phyloP scores from a whole-genome alignment of 1,140 invertebrate species.

The Drosophila funebris region DNA sequence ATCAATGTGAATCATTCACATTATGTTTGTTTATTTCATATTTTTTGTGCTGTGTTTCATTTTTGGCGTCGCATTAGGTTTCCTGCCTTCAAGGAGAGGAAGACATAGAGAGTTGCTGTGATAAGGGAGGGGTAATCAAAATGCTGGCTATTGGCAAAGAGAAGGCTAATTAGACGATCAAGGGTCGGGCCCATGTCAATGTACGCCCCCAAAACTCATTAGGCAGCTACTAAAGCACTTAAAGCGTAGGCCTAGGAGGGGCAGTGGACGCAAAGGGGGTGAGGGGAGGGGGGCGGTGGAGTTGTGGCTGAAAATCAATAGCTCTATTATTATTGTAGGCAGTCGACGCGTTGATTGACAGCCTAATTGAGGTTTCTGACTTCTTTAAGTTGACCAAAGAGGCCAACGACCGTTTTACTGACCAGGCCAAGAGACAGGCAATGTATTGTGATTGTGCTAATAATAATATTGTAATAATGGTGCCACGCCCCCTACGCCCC shows the following conservation, averaged over 20 bases:
- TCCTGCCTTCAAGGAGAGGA: not conserved
- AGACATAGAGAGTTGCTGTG: too few species aligned
- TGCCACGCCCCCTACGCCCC: slow-evolving; percentile 8
- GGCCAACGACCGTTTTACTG: slow-evolving; percentile 61
- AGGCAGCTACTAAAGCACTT: slow-evolving; percentile 15
- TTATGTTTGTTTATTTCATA: not conserved
- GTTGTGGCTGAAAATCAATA: slow-evolving; percentile 66
- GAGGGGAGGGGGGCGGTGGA: not conserved
- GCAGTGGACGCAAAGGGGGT: not conserved
- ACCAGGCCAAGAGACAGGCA: not conserved
- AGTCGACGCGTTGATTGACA: slow-evolving; percentile 72
- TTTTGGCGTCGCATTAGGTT: not conserved
- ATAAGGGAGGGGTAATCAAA: slow-evolving; percentile 18
- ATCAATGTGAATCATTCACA: not conserved
- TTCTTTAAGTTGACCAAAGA: slow-evolving; percentile 41
- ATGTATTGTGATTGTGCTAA: slow-evolving; percentile 43
- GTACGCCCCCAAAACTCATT: slow-evolving; percentile 58
- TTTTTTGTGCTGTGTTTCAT: not conserved
- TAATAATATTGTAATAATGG: slow-evolving; percentile 70
- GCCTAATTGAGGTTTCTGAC: slow-evolving; percentile 77
- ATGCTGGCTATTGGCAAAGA: slow-evolving; percentile 39
- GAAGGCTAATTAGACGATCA: slow-evolving; percentile 70
- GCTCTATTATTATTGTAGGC: slow-evolving; percentile 70
- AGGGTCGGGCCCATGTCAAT: slow-evolving; percentile 48
- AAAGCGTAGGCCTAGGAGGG: not conserved